A percentile compares a stretch with the other conserved stretches of the same genome.
Conservation (phyloP, 1,140 invertebrate genomes). For the Cotesia typhae region DNA sequence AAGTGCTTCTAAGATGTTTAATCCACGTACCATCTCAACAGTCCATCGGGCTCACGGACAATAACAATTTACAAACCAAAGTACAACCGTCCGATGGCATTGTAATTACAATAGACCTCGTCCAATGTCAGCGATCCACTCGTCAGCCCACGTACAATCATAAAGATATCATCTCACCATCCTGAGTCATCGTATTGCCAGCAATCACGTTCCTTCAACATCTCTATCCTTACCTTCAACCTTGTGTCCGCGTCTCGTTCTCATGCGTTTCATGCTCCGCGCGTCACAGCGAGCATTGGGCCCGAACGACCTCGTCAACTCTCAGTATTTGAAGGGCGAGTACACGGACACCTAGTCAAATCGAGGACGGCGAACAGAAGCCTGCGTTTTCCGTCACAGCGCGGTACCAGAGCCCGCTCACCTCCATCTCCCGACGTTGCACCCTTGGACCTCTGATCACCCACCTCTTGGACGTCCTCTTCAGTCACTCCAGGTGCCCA, state of each 20-base stretch:
- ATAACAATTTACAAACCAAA: not conserved
- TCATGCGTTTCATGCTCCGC: constrained; percentile 9
- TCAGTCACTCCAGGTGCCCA: constrained; percentile 30
- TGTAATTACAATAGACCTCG: constrained; percentile 33
- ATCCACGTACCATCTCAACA: constrained; percentile 7
- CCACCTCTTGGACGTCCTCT: constrained; percentile 21
- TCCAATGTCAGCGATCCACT: constrained; percentile 36
- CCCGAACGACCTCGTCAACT: constrained; percentile 5
- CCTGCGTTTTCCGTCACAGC: constrained; percentile 31
- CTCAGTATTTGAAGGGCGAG: not conserved
- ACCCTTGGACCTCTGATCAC: constrained; percentile 28
- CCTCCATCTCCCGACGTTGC: not conserved
- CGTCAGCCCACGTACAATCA: constrained; percentile 23
- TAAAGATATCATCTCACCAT: constrained; percentile 32
- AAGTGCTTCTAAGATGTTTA: constrained; percentile 86
- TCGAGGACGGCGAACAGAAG: constrained; percentile 15
- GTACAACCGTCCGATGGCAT: constrained; percentile 6
- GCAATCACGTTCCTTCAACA: constrained; percentile 2
- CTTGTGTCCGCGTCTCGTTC: constrained; percentile 17
- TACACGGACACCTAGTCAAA: constrained; percentile 20
- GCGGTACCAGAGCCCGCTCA: constrained; percentile 30
- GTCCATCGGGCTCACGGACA: constrained; percentile 17
- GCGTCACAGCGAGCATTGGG: constrained; percentile 10
- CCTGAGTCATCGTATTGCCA: constrained; percentile 34
- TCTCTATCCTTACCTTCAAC: not conserved